Evolutionary conservation across 1,140 invertebrate genomes (phyloP), one percentile per base, ranked within the genome.

Genomic region (Diorhabda elongata): DNA sequence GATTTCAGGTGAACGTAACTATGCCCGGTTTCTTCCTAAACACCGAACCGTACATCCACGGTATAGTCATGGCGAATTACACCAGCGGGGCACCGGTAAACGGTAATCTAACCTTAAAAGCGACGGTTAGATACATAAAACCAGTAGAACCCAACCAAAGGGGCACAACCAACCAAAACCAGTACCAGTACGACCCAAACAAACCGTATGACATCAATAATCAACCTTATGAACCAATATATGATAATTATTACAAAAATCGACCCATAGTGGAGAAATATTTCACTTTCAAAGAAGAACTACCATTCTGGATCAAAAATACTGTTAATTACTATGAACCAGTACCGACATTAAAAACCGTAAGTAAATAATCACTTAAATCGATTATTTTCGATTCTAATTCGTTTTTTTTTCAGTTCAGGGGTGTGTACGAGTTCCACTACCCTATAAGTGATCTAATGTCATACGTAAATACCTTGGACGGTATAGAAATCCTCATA

Each of bases 21-120:
- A 95, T 97, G 89, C 93, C 95, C 0, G 91, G 94, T 1, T 97
- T 96, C 78, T 92, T 98, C 79, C 91, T 96, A 77, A 91, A 93
- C 70, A 92, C 90, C 9, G 92, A 95, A 74, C 87, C 84, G 3
- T 94, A 86, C 75, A 89, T 98, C 71, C 84, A 89, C 75, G 96
- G 96, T 0, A 87, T 89, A 0, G 87, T 98, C 3, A 91, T 93
- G 86, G 95, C 96, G 0, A 98, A 98, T 88, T 98, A 96, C 81
- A 96, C 93, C 2, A 94, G 91, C 58, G 92, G 93, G 2, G 90
- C 89, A 11, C 92, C 92, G 0, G 92, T 94, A 0, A 81, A 80
- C 45, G 95, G 95, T 3, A 97, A 96, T 84, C 83, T 96, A 4
- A 95, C 95, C 0, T 80, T 98, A 3, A 90, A 88, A 81, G 92